phyloP scores from a whole-genome alignment of 2,888 invertebrate species.

The Acleris laterana region DNA sequence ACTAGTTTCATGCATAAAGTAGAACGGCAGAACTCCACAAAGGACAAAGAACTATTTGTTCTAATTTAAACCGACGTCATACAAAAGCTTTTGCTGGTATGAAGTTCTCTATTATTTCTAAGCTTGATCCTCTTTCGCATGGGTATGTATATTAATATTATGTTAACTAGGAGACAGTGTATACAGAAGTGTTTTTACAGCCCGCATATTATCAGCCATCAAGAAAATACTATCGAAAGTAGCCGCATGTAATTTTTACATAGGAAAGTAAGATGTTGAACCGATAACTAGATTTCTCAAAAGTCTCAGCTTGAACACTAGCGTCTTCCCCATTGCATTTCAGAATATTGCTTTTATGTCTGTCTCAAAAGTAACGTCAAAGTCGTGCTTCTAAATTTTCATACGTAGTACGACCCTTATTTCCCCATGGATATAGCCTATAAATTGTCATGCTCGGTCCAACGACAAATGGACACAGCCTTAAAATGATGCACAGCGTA shows the following conservation, averaged over 20 bases:
- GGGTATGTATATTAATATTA: not conserved
- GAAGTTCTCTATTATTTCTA: slow-evolving; percentile 6
- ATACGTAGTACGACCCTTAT: slow-evolving; percentile 16
- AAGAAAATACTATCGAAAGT: not conserved
- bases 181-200: not conserved
- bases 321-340: not conserved
- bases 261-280: too few relatives aligned
- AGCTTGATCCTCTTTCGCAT: not conserved
- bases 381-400: slow-evolving; percentile 9
- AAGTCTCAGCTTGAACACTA: not conserved
- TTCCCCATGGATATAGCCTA: slow-evolving; percentile 15
- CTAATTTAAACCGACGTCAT: slow-evolving; percentile 14
- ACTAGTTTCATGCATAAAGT: slow-evolving; percentile 2
- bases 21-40: slow-evolving; percentile 1
- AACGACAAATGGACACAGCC: slow-evolving; percentile 11
- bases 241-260: too few relatives aligned
- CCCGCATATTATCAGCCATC: not conserved
- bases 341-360: not conserved
- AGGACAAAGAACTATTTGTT: slow-evolving; percentile 11
- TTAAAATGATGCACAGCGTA: not conserved
- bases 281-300: not conserved
- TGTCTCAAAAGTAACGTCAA: not conserved
- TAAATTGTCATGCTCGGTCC: slow-evolving; percentile 6
- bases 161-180: not conserved
- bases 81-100: slow-evolving; percentile 12